Evolutionary conservation across 2,113 vertebrate genomes (phyloP), one percentile per base, ranked within the genome.

Genomic region (Urocolius indicus): DNA sequence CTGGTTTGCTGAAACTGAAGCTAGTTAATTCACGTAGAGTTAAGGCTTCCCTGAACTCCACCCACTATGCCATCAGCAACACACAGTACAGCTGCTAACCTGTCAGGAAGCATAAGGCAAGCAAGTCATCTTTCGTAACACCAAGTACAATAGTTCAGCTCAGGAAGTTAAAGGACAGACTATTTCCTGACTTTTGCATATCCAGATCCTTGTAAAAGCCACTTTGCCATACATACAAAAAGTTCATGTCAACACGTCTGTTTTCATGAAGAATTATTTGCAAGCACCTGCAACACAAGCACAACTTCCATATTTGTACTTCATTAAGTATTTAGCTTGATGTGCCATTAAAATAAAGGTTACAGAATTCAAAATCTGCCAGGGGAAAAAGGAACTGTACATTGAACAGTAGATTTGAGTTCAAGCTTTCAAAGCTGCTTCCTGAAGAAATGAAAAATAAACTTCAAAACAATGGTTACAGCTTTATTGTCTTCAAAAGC

Each of bases 181-280:
- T 11, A 18, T 16, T 77, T 81, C 82, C 69, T 13, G 24, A 57
- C 43, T 71, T 43, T 83, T 68, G 68, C n/a, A 59, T 58, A 73
- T 72, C 72, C 75, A 84, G 3, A 34, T 6, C 54, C 19, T 71
- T 26, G 10, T 0, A 49, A 78, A 69, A 68, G 41, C 38, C 55
- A 10, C 48, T 41, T 32, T 7, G 48, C 46, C 7, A 14, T 6
- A 23, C 5, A 66, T 16, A 13, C 14, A 46, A 16, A 2, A 36
- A 46, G 23, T 11, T 41, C 51, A 13, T 2, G 23, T 48, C 51
- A 79, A 14, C 2, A 2, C 0, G 0, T 8, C 38, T 61, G 0
- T 23, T 52, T 71, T 32, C 49, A 61, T n/a, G 30, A 36, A 68
- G 20, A 76, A 68, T 34, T 75, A 30, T 65, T 73, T 65, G 24